Evolutionary conservation across 2,888 invertebrate genomes (phyloP).

Genomic region (Monoplex corrugatus): DNA sequence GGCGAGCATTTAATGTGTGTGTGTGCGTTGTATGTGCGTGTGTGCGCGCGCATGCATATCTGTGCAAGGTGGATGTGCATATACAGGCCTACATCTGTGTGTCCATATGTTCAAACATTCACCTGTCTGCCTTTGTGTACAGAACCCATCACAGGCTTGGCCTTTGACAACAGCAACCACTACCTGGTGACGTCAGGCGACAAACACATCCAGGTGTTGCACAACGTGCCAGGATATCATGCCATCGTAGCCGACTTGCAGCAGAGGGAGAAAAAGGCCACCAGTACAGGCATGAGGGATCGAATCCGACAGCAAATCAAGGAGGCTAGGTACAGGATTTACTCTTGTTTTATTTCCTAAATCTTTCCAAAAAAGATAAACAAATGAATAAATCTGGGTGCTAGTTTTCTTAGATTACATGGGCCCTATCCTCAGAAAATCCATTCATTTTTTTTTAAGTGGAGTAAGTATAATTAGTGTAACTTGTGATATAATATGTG

Average conservation of each 20-base stretch:
- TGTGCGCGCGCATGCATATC: background rate
- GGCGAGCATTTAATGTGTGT: background rate
- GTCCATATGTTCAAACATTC: background rate
- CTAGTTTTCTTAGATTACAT: background rate
- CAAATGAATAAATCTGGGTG: background rate
- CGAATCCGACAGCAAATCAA: conserved; percentile 87
- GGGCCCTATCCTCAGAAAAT: too few species aligned
- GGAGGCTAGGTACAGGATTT: conserved; percentile 78
- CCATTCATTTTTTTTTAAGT: background rate
- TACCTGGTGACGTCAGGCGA: conserved; percentile 89
- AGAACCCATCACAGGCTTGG: conserved; percentile 87
- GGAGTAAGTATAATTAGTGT: background rate
- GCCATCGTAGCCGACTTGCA: conserved; percentile 80
- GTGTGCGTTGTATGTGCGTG: background rate
- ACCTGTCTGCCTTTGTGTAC: conserved; percentile 74
- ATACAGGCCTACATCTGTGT: too few species aligned
- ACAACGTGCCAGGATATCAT: conserved; percentile 89
- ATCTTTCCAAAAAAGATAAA: background rate
- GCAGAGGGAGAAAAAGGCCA: conserved; percentile 77
- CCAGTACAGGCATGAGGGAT: conserved; percentile 88
- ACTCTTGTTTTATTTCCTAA: background rate
- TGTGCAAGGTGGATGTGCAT: too few species aligned
- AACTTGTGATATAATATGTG: background rate
- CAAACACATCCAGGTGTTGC: conserved; percentile 89
- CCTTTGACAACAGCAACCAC: conserved; percentile 89